Base-by-base conservation (phyloP, 37 sponge, comb jelly and placozoan genomes). In the Crambe crambe region DNA sequence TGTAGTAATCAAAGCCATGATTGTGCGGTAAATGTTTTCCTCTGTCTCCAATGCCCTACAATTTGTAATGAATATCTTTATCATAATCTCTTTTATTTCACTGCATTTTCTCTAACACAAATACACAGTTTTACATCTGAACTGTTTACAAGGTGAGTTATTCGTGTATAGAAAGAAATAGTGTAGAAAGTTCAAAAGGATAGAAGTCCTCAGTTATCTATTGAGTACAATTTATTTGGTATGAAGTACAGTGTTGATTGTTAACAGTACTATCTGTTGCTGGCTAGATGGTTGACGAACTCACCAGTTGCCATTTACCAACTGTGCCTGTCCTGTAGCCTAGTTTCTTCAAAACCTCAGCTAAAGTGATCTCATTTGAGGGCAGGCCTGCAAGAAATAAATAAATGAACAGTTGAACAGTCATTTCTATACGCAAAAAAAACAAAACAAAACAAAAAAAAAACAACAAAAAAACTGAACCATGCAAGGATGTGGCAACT, bases 1-100 rank as follows among this genome's bases (percentile, higher is more conserved):
- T 37, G 75, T 86, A 91, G 66, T 91, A 86, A 56, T 91, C 91
- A 79, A 91, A 91, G 9, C 91, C 91, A 10, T 91, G 87, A 31
- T 86, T 57, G 54, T 72, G 3, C 4, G 91, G 91, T 0, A 91
- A 57, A 58, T 86, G 74, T n/a, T 58, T n/a, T 0, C 72, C 72
- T 71, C 86, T 70, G 0, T 18, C 39, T 23, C 89, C 89, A 37
- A 88, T 83, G 42, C 89, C 89, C 89, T 83, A 47, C 6, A 51
- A 8, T 21, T 41, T 3, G 41, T 23, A 12, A n/a, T n/a, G n/a
- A n/a, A n/a, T n/a, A n/a, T n/a, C 9, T 15, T 51, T 18, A 51
- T 51, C 9, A 51, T 51, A 18, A 51, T 18, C 15, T 51, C 54
- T 18, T 51, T 18, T 15, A 51, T 51, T 18, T 51, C 54, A 51